Conservation (phyloP, 1,140 invertebrate genomes). For the Papilio polyxenes region DNA sequence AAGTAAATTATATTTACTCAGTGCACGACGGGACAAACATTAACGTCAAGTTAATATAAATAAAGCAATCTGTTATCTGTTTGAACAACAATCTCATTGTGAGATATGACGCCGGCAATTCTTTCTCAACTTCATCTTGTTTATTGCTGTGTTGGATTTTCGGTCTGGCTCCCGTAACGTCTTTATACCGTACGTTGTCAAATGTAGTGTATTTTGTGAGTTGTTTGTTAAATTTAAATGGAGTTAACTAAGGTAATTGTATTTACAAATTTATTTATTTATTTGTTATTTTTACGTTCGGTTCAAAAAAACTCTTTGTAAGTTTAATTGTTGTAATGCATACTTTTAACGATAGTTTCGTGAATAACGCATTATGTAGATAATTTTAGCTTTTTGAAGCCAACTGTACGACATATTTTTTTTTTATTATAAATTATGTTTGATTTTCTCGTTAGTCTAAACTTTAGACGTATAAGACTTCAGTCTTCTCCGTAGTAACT, state of each 20-base stretch:
- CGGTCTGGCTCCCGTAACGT: background rate
- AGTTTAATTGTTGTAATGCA: background rate
- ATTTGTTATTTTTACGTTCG: background rate
- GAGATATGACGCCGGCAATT: slow-evolving; percentile 33
- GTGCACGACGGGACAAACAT: slow-evolving; percentile 12
- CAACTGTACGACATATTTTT: no score
- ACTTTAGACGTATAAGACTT: background rate
- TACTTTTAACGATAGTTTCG: background rate
- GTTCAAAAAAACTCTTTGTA: background rate
- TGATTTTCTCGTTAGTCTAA: no score
- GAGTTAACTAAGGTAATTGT: slow-evolving; percentile 32
- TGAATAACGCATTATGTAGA: background rate
- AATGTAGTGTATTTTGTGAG: slow-evolving; percentile 28
- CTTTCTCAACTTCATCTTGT: slow-evolving; percentile 31
- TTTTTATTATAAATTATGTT: no score
- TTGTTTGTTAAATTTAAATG: slow-evolving; percentile 18
- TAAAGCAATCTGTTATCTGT: slow-evolving; percentile 38
- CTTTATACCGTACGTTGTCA: background rate
- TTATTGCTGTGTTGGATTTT: slow-evolving; percentile 27
- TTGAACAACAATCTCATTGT: slow-evolving; percentile 41
- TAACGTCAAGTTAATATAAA: slow-evolving; percentile 34
- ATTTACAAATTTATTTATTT: background rate
- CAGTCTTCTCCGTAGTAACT: background rate
- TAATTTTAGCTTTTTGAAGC: background rate
- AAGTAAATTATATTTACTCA: slow-evolving; percentile 9